Percentiles rank a stretch among this genome's conserved stretches.
Conservation (phyloP, 2,113 vertebrate genomes). For the Pantherophis guttatus region DNA sequence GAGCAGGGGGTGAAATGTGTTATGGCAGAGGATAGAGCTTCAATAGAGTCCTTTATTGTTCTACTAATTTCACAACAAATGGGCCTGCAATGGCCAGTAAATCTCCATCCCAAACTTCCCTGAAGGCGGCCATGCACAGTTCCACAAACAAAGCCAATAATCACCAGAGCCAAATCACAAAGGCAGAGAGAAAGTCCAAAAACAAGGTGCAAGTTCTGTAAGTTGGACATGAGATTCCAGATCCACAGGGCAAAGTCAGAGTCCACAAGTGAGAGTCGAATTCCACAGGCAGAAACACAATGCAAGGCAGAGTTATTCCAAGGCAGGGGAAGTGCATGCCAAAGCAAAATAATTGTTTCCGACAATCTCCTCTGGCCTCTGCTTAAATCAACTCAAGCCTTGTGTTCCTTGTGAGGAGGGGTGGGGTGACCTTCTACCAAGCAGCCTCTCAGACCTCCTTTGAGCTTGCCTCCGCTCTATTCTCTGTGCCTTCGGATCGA, state of each 20-base stretch:
- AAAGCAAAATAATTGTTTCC: neutral
- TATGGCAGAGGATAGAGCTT: neutral
- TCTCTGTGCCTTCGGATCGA: neutral
- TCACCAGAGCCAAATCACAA: neutral
- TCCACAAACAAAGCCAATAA: neutral
- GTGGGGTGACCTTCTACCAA: neutral
- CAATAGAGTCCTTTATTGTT: neutral
- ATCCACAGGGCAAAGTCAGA: neutral
- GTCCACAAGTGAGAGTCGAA: neutral
- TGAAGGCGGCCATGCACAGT: neutral
- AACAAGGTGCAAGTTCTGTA: neutral
- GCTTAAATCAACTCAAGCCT: neutral
- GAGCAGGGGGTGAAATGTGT: neutral
- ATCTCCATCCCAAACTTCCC: neutral
- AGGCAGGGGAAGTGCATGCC: neutral
- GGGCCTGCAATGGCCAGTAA: neutral
- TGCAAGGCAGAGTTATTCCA: neutral
- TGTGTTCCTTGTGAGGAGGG: neutral
- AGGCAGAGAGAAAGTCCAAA: neutral
- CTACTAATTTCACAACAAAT: neutral
- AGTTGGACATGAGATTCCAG: neutral
- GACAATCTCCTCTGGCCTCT: neutral
- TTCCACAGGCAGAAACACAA: neutral
- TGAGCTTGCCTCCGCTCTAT: neutral
- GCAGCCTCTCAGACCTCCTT: neutral